Conservation (phyloP, 2,888 invertebrate genomes). For the Electrophaes corylata region DNA sequence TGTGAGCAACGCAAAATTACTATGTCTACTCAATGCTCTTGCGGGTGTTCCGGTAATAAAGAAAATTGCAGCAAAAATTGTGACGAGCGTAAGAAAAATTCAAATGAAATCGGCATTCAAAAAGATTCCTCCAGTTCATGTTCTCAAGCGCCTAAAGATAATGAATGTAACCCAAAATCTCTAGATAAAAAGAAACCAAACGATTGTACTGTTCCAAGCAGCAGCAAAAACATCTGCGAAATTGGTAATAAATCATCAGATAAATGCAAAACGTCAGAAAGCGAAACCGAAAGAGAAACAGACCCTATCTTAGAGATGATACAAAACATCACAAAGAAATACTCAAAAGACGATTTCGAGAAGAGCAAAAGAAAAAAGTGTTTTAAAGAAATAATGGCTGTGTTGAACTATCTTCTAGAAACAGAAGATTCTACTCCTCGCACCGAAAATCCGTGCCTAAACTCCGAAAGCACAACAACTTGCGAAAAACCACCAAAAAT, state of each 20-base stretch:
- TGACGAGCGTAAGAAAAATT: background rate
- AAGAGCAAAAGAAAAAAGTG: slow-evolving; percentile 70
- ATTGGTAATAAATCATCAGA: slow-evolving; percentile 16
- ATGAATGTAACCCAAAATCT: slow-evolving; percentile 2
- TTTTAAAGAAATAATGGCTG: slow-evolving; percentile 70
- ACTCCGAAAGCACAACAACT: slow-evolving; percentile 19
- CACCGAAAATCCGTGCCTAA: slow-evolving; percentile 34
- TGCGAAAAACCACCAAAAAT: slow-evolving; percentile 22
- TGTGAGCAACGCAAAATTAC: slow-evolving; percentile 4
- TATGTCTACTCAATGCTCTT: slow-evolving; percentile 15
- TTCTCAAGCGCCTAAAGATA: slow-evolving; percentile 6
- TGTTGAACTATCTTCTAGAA: slow-evolving; percentile 72
- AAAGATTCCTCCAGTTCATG: slow-evolving; percentile 30
- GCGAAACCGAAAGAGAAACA: slow-evolving; percentile 31
- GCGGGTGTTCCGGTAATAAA: slow-evolving; percentile 24
- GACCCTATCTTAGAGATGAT: slow-evolving; percentile 69
- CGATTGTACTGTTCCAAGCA: slow-evolving; percentile 6
- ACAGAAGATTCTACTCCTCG: slow-evolving; percentile 65
- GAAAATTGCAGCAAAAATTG: slow-evolving; percentile 14
- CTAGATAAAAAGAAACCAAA: slow-evolving; percentile 5
- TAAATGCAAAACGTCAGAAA: slow-evolving; percentile 23
- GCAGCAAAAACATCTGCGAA: slow-evolving; percentile 13
- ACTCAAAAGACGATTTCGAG: slow-evolving; percentile 65
- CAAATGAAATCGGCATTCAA: slow-evolving; percentile 41
- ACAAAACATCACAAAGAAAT: slow-evolving; percentile 72